Conservation (phyloP, 2,113 vertebrate genomes). For the Sialia sialis region DNA sequence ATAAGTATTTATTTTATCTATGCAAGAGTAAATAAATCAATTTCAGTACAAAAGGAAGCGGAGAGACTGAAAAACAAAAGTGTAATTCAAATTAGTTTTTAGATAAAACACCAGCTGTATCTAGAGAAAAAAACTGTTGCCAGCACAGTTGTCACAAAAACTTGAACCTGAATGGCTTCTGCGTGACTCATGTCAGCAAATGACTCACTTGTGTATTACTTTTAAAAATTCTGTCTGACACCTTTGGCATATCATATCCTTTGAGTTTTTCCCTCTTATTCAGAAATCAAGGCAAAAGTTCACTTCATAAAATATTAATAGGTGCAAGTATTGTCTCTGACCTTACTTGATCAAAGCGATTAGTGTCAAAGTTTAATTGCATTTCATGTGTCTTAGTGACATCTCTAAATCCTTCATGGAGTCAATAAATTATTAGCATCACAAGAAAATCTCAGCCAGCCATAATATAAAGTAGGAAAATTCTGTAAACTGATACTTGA, state of each 20-base stretch:
- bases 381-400: constrained; percentile 1
- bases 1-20: not conserved
- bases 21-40: not conserved
- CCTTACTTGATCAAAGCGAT: constrained; percentile 32
- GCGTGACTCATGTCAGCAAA: not conserved
- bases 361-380: constrained; percentile 40
- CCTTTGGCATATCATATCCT: constrained; percentile 14
- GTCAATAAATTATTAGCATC: not conserved
- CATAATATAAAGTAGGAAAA: not conserved
- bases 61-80: not conserved
- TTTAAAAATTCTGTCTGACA: not conserved
- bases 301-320: constrained; percentile 20
- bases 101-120: not conserved
- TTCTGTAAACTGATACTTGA: not conserved
- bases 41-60: not conserved
- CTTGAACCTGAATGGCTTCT: constrained; percentile 15
- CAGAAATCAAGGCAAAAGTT: constrained; percentile 9
- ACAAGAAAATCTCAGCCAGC: not conserved
- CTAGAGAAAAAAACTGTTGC: not conserved
- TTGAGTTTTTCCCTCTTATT: constrained; percentile 8
- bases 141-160: constrained; percentile 22
- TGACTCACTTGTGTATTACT: not conserved
- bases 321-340: constrained; percentile 13
- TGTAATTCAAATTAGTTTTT: not conserved
- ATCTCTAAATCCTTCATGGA: constrained; percentile 5